Evolutionary conservation across 2,888 invertebrate species (phyloP).

Genomic region (Spisula subtruncata): DNA sequence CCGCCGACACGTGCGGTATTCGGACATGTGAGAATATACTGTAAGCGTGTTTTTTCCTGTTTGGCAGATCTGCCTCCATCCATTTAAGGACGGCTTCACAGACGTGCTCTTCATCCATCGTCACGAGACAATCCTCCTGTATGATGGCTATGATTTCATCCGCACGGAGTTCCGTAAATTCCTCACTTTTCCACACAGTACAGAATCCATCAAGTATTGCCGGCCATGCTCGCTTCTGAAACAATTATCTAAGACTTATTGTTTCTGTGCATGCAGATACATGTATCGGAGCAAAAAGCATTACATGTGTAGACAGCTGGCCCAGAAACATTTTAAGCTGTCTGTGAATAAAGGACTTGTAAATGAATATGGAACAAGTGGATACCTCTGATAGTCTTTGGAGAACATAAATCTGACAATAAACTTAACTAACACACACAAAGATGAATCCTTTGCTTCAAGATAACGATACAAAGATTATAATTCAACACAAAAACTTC

Average conservation of each 20-base stretch:
- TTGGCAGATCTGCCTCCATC: constrained; percentile 59
- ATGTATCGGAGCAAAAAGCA: too few species aligned
- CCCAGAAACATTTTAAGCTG: too few species aligned
- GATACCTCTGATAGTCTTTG: too few species aligned
- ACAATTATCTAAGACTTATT: neutral
- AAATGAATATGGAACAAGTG: too few species aligned
- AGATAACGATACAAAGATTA: too few species aligned
- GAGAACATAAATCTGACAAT: too few species aligned
- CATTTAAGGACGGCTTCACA: constrained; percentile 73
- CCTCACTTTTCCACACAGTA: constrained; percentile 69
- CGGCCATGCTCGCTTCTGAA: constrained; percentile 59
- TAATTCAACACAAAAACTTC: too few species aligned
- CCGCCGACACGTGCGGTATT: constrained; percentile 72
- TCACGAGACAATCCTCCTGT: constrained; percentile 71
- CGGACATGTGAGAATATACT: constrained; percentile 67
- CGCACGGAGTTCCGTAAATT: constrained; percentile 65
- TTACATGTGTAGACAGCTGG: too few species aligned
- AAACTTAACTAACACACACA: too few species aligned
- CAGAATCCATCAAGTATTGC: constrained; percentile 73
- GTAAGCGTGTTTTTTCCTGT: constrained; percentile 55
- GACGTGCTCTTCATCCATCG: constrained; percentile 75
- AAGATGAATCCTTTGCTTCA: too few species aligned
- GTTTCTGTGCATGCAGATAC: too few species aligned
- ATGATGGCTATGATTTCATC: constrained; percentile 71
- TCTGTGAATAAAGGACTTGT: too few species aligned